These are phyloP conservation scores for Labroides dimidiatus DNA, from an alignment of 2,797 vertebrate species.

Conservation along the genomic window DNA sequence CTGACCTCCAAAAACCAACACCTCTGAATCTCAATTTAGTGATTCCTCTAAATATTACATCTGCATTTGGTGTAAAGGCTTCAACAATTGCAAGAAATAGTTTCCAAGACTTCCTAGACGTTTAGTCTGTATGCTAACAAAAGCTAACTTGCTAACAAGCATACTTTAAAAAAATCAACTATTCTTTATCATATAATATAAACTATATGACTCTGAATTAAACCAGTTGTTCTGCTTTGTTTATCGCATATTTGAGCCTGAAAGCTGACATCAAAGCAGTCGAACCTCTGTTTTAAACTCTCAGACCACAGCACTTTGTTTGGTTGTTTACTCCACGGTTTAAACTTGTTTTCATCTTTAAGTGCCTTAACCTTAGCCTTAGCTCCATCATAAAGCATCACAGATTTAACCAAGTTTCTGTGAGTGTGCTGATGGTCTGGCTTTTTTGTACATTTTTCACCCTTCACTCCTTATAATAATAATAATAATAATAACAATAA, in stretches of 20 bases:
- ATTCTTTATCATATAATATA: slow-evolving; percentile 1
- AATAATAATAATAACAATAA: background rate
- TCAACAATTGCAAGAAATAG: too few species aligned
- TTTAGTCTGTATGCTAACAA: too few species aligned
- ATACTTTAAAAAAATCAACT: slow-evolving; percentile 8
- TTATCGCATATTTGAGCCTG: slow-evolving; percentile 6
- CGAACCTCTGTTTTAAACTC: slow-evolving; percentile 24
- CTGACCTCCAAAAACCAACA: background rate
- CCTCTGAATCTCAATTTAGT: too few species aligned
- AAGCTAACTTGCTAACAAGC: too few species aligned
- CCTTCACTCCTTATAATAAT: slow-evolving; percentile 45
- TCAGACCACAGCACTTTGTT: slow-evolving; percentile 37
- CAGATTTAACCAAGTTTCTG: slow-evolving; percentile 56
- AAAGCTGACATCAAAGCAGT: background rate
- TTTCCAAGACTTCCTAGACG: too few species aligned
- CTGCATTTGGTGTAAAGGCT: too few species aligned
- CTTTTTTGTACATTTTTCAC: slow-evolving; percentile 58
- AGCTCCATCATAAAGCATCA: slow-evolving; percentile 64
- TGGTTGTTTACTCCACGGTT: slow-evolving; percentile 51
- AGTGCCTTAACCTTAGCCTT: slow-evolving; percentile 83
- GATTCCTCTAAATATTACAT: too few species aligned
- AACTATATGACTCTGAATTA: background rate
- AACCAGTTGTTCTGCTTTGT: slow-evolving; percentile 11
- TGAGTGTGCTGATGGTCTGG: slow-evolving; percentile 52
- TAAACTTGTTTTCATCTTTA: slow-evolving; percentile 72